phyloP scores from a whole-genome alignment of 1,140 invertebrate species.

The Drosophila parvula region DNA sequence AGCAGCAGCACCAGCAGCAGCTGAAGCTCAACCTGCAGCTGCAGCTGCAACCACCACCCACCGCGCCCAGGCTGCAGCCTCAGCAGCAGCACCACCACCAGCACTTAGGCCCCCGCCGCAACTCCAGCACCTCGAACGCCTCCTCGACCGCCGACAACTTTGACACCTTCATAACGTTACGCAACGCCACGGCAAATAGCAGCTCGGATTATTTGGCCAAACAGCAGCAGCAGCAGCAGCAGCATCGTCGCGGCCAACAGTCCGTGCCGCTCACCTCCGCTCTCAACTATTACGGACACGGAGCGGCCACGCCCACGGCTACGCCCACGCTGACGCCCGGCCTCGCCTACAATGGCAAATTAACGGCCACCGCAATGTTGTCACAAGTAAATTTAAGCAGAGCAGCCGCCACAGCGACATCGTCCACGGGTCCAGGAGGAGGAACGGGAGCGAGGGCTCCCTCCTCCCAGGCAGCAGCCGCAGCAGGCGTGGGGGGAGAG shows the following conservation, averaged over 20 bases:
- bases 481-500: constrained; percentile 32
- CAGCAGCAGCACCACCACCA: constrained; percentile 62
- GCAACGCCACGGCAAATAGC: constrained; percentile 57
- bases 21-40: constrained; percentile 44
- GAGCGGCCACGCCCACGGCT: constrained; percentile 33
- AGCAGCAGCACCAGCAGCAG: constrained; percentile 58
- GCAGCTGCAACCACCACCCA: constrained; percentile 43
- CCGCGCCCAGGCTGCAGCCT: constrained; percentile 37
- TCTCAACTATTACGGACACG: constrained; percentile 75
- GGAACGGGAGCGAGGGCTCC: constrained; percentile 1
- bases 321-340: constrained; percentile 39
- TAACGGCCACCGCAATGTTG: constrained; percentile 78
- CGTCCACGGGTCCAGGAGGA: constrained; percentile 25
- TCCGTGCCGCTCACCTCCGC: constrained; percentile 63
- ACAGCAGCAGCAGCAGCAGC: constrained; percentile 52
- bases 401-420: constrained; percentile 54
- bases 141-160: constrained; percentile 81
- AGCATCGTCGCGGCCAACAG: constrained; percentile 38
- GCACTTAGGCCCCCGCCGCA: constrained; percentile 67
- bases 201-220: constrained; percentile 54
- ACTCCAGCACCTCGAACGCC: constrained; percentile 77
- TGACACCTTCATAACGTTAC: constrained; percentile 76
- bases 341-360: constrained; percentile 75
- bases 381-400: constrained; percentile 75
- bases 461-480: constrained; percentile 10